Percentiles rank a stretch among this genome's conserved stretches.
phyloP scores from a whole-genome alignment of 2,113 vertebrate species.

The Lonchura striata region DNA sequence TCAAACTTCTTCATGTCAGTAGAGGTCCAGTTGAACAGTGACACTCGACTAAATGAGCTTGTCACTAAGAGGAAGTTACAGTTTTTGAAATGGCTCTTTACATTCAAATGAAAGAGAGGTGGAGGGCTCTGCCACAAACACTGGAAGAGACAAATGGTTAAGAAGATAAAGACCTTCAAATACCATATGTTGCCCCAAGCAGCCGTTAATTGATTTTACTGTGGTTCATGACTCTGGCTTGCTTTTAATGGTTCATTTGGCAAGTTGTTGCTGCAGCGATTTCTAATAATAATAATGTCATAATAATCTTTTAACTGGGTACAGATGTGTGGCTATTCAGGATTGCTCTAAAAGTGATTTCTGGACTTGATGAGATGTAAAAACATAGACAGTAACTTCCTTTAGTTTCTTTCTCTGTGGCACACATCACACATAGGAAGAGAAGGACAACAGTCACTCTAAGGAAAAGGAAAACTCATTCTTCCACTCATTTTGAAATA shows the following conservation, averaged over 20 bases:
- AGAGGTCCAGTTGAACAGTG: neutral
- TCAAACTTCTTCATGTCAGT: neutral
- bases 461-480: neutral
- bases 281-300: constrained; percentile 33
- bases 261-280: neutral
- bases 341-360: neutral
- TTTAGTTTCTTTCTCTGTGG: neutral
- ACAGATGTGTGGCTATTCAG: neutral
- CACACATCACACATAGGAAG: neutral
- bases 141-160: neutral
- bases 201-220: constrained; percentile 35
- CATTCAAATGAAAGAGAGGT: neutral
- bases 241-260: constrained; percentile 5
- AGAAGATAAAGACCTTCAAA: constrained; percentile 33
- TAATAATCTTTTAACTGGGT: neutral
- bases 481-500: neutral
- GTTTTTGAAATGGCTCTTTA: neutral
- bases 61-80: neutral
- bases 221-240: constrained; percentile 18
- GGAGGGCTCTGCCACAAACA: neutral
- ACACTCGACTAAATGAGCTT: neutral
- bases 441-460: neutral
- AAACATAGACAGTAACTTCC: neutral
- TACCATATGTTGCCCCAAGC: neutral
- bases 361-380: neutral